These are phyloP conservation scores for Drosophila ochracea DNA, from an alignment of 2,888 invertebrate species.

Conservation along the genomic window DNA sequence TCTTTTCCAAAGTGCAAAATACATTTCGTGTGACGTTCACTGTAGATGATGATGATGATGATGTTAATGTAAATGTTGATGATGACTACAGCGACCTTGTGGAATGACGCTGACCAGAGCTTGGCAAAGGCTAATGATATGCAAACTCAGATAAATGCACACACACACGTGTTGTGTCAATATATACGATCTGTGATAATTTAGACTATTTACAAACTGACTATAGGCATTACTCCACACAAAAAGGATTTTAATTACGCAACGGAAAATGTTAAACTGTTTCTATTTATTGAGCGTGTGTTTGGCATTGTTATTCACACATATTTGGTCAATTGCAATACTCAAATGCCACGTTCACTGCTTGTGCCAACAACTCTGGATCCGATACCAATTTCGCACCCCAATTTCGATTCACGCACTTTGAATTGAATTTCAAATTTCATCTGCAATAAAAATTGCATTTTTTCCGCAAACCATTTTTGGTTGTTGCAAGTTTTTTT, in stretches of 20 bases:
- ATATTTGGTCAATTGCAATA: constrained; percentile 17
- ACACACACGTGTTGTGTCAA: background rate
- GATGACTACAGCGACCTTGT: constrained; percentile 36
- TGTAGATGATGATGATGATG: constrained; percentile 2
- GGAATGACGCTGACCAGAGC: constrained; percentile 22
- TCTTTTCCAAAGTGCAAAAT: constrained; percentile 9
- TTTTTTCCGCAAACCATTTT: constrained; percentile 15
- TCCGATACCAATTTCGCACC: background rate
- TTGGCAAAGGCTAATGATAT: constrained; percentile 31
- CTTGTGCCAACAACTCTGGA: background rate
- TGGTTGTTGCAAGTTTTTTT: background rate
- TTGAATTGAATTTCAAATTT: constrained; percentile 38
- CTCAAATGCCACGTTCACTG: constrained; percentile 33
- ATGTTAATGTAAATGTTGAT: constrained; percentile 8
- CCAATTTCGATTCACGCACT: constrained; percentile 2
- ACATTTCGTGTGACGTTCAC: background rate
- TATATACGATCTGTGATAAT: background rate
- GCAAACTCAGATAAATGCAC: constrained; percentile 18
- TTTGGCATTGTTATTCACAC: background rate
- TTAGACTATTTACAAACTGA: background rate
- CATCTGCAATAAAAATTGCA: constrained; percentile 29
- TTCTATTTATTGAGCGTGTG: constrained; percentile 16
- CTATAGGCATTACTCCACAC: background rate
- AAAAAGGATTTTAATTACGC: constrained; percentile 23
- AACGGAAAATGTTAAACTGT: constrained; percentile 3